Evolutionary conservation across 2,888 invertebrate genomes (phyloP), one percentile per base, ranked within the genome.

Genomic region (Troides oblongomaculatus): DNA sequence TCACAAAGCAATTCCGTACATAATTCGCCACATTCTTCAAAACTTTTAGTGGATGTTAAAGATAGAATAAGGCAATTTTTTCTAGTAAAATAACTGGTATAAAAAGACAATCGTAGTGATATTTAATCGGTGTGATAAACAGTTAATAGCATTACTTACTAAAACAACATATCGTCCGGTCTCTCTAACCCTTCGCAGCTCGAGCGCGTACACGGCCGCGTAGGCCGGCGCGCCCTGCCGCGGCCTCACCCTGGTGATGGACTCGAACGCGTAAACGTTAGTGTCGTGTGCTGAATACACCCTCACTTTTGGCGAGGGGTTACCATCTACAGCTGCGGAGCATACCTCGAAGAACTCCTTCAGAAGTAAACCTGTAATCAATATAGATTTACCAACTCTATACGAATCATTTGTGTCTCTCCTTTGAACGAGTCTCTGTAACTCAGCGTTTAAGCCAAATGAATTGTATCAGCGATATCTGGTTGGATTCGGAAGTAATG

Each of bases 101-200:
- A 39, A 39, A 1, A 8, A 39, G 39, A 39, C 39, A 39, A 1
- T 39, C 7, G 3, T 50, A 18, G 14, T 50, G 50, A 17, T 4
- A 50, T 50, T 21, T 57, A 23, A 21, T 57, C 18, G 8, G 7
- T 17, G 23, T 4, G 57, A n/a, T 18, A 57, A 57, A 25, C 3
- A 58, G n/a, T 30, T 30, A 30, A 0, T 46, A 46, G 12, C 14
- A 39, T 0, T 18, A 68, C 71, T 71, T 39, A 71, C 71, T 25
- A 71, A 14, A 23, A 72, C 71, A 39, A 72, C 69, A 53, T 72
- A 72, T 69, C 57, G 66, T 53, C 72, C 72, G 0, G 71, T 67
- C 14, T 63, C 57, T 2, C 14, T 58, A 0, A 69, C 62, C 64
- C 61, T 71, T 14, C 71, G 25, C 21, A 71, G 57, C 8, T 71